phyloP scores from a whole-genome alignment of 2,113 vertebrate species.

The Aphelocoma coerulescens region DNA sequence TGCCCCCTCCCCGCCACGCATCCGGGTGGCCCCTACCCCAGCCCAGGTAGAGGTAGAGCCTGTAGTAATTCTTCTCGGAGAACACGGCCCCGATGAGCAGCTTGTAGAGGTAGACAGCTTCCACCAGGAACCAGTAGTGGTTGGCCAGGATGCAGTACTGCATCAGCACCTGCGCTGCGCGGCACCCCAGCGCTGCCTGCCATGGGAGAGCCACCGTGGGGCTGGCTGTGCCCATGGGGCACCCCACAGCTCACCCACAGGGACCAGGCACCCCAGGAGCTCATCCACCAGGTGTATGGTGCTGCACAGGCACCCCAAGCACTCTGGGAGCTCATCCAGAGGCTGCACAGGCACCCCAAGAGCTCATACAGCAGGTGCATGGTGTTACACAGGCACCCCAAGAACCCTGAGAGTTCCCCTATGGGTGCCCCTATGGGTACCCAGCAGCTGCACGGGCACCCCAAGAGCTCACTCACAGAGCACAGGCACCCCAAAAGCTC shows the following conservation, averaged over 20 bases:
- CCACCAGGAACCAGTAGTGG: constrained; percentile 86
- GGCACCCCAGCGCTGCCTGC: constrained; percentile 79
- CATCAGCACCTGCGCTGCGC: constrained; percentile 79
- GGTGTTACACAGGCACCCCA: not conserved
- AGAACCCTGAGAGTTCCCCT: too few relatives aligned
- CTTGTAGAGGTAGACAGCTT: constrained; percentile 82
- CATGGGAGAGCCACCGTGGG: not conserved
- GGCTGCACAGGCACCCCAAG: not conserved
- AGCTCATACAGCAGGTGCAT: accelerated
- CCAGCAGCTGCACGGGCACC: not conserved
- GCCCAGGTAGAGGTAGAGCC: constrained; percentile 80
- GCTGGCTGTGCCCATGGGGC: accelerated
- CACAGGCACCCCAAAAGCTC: not conserved
- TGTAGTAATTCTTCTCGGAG: constrained; percentile 78
- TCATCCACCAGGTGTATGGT: accelerated
- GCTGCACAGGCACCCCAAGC: not conserved
- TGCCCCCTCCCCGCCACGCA: accelerated
- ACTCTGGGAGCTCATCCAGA: too few relatives aligned
- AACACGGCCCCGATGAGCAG: constrained; percentile 82
- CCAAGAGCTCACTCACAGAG: not conserved
- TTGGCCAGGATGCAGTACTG: constrained; percentile 86
- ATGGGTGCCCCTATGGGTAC: too few relatives aligned
- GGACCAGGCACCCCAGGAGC: not conserved
- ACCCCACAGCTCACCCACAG: not conserved
- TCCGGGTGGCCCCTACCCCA: constrained; percentile 73